Evolutionary conservation across 1,140 invertebrate genomes (phyloP).

Genomic region (Drosophila ananassae): DNA sequence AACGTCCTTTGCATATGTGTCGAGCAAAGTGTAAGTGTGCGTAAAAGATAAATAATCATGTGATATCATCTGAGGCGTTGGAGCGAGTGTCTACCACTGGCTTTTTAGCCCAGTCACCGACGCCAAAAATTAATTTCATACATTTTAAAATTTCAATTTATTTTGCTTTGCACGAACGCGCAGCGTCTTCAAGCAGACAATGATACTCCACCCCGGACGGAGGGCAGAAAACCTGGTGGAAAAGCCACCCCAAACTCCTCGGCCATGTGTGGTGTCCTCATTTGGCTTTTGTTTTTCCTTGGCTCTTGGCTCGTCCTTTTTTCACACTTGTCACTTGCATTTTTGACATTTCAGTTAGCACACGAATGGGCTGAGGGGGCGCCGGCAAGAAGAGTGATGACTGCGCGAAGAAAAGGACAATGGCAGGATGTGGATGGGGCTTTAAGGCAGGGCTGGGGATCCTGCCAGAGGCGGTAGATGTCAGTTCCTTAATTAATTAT

Average conservation of each 20-base stretch:
- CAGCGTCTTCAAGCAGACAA: conserved; percentile 73
- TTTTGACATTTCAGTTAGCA: conserved; percentile 81
- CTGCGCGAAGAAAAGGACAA: conserved; percentile 26
- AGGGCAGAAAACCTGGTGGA: conserved; percentile 17
- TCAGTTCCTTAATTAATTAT: conserved; percentile 78
- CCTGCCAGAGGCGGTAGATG: conserved; percentile 46
- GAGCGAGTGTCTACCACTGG: conserved; percentile 17
- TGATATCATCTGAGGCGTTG: conserved; percentile 67
- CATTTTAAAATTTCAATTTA: conserved; percentile 82
- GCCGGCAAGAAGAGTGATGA: conserved; percentile 22
- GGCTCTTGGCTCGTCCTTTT: conserved; percentile 72
- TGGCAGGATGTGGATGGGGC: conserved; percentile 5
- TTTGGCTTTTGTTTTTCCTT: conserved; percentile 74
- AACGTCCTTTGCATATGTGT: conserved; percentile 71
- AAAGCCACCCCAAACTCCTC: conserved; percentile 11
- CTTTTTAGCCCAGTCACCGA: conserved; percentile 43
- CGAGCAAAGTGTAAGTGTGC: conserved; percentile 66
- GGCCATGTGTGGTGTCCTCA: conserved; percentile 39
- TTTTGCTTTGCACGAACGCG: conserved; percentile 73
- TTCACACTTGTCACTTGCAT: conserved; percentile 81
- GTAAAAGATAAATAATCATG: conserved; percentile 80
- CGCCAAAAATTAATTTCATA: conserved; percentile 80
- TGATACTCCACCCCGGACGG: neutral
- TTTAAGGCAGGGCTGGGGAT: neutral
- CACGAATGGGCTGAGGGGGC: conserved; percentile 3